Evolutionary conservation across 2,888 invertebrate species (phyloP), one percentile per base, ranked within the genome.

Genomic region (Drosophila affinis): DNA sequence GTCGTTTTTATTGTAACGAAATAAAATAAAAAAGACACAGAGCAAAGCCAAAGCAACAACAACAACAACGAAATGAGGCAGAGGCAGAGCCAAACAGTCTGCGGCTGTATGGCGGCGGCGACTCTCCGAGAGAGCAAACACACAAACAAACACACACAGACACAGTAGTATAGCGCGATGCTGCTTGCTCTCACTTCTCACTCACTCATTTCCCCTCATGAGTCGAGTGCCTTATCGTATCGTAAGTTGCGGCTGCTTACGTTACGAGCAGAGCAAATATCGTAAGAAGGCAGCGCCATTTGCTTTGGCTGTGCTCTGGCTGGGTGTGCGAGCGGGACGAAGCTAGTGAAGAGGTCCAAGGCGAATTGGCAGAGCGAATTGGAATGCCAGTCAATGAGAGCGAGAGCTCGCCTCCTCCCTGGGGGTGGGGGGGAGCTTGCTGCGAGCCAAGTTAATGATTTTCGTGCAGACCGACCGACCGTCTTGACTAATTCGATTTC

Each of bases 241-340:
- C 87, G 84, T 85, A 85, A 87, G 86, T 84, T 78, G 27, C 78
- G 21, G 73, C 74, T 60, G 78, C 81, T 81, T 82, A 14, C 39
- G 39, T n/a, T 6, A 6, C 14, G 39, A 14, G 21, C 21, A 1
- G 0, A 39, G 14, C 39, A 80, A 69, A 87, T 84, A 83, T 87
- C 83, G 83, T 83, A 83, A 87, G 83, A 87, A 83, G 83, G 85
- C 83, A 76, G 87, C 87, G 79, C 85, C 85, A 87, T 78, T 79
- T 72, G 77, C 79, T 64, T 47, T 47, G 53, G 70, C 49, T 2
- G 27, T 7, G 27, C 27, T 2, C 1, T 7, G 21, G 24, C 24
- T 63, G 14, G 21, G 10, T 9, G 77, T 53, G 79, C 56, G 44
- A 88, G 81, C 65, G 88, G 68, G 88, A 85, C 61, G 65, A 57